A percentile compares a stretch with the other conserved stretches of the same genome.
These are phyloP conservation scores for Metopia argyrocephala DNA, from an alignment of 2,888 invertebrate species.

Conservation along the genomic window DNA sequence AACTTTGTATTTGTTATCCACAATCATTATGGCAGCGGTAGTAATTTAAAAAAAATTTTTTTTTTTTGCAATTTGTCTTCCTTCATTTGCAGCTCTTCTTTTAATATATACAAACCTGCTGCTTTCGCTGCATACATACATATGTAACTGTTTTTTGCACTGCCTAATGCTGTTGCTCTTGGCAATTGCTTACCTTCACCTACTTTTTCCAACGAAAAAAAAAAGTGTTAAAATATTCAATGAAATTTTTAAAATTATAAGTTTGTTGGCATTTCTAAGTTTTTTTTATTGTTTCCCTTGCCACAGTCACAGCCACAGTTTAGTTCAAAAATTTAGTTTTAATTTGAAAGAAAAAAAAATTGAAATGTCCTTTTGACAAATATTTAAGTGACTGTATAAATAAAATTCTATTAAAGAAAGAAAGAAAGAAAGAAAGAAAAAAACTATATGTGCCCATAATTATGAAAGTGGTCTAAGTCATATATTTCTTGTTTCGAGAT, in stretches of 20 bases:
- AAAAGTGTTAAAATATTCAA: slow-evolving; percentile 18
- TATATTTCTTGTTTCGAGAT: too few species aligned
- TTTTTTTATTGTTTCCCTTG: slow-evolving; percentile 26
- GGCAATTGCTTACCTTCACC: slow-evolving; percentile 62
- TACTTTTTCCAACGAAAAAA: slow-evolving; percentile 51
- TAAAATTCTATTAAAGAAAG: too few species aligned
- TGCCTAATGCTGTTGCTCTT: slow-evolving; percentile 45
- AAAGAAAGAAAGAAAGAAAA: too few species aligned
- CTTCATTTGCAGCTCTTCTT: slow-evolving; percentile 47
- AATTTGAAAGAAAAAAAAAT: too few species aligned
- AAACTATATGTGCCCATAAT: too few species aligned
- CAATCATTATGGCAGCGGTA: slow-evolving; percentile 6
- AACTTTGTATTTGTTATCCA: slow-evolving; percentile 14
- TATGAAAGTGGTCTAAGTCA: too few species aligned
- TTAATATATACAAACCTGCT: not conserved
- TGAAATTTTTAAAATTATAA: slow-evolving; percentile 36
- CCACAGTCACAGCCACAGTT: not conserved
- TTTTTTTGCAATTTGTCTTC: slow-evolving; percentile 35
- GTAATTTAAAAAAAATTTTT: not conserved
- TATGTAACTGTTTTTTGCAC: slow-evolving; percentile 5
- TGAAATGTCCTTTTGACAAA: too few species aligned
- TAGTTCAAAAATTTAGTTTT: not conserved
- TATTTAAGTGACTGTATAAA: too few species aligned
- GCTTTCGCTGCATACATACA: slow-evolving; percentile 30
- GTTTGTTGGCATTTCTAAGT: slow-evolving; percentile 41